Conservation (phyloP, 2,113 vertebrate genomes). For the Mesitornis unicolor region DNA sequence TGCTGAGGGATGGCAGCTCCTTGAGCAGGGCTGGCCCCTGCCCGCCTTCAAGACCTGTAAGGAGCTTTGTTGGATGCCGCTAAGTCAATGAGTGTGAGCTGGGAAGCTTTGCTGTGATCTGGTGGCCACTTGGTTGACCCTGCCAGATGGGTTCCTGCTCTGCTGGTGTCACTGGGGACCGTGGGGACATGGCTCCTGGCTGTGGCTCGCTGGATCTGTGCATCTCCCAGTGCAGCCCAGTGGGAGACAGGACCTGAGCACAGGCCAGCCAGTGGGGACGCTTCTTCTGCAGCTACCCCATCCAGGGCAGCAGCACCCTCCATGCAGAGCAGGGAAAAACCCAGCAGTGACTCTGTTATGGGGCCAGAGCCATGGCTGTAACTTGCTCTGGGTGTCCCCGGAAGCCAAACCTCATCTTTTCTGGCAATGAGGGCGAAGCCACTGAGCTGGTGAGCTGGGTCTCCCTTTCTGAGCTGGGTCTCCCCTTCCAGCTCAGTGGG, state of each 20-base stretch:
- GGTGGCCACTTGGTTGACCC: background rate
- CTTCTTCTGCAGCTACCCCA: rapidly evolving
- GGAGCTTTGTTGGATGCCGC: background rate
- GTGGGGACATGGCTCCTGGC: rapidly evolving
- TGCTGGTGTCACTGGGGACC: rapidly evolving
- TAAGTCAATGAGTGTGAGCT: background rate
- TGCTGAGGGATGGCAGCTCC: background rate
- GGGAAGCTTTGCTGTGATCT: background rate
- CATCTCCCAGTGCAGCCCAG: background rate
- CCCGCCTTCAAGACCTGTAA: background rate
- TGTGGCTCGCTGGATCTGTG: background rate
- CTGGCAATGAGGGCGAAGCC: rapidly evolving
- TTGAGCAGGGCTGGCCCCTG: background rate
- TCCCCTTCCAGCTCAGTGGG: background rate
- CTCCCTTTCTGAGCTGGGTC: background rate
- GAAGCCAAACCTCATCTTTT: background rate
- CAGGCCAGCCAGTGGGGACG: background rate
- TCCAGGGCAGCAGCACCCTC: background rate
- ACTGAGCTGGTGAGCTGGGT: rapidly evolving
- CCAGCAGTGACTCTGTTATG: rapidly evolving
- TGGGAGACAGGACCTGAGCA: background rate
- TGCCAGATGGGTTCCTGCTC: background rate
- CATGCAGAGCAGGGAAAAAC: rapidly evolving
- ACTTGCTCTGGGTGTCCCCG: rapidly evolving
- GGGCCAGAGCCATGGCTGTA: background rate